Evolutionary conservation across 1,140 invertebrate genomes (phyloP).

Genomic region (Gyrodactylus salaris): DNA sequence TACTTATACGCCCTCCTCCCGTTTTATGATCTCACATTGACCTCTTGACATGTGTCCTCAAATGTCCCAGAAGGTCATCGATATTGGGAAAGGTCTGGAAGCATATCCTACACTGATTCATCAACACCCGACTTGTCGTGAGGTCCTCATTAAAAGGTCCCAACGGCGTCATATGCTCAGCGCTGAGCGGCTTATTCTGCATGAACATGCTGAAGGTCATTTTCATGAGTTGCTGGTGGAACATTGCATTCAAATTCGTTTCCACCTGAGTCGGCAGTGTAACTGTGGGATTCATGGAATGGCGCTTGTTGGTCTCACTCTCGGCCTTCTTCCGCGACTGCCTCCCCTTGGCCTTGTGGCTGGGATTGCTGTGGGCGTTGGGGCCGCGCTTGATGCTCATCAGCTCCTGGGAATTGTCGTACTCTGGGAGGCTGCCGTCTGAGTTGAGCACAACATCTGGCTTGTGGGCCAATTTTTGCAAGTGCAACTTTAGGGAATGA

Average conservation of each 20-base stretch:
- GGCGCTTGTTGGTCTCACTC: background rate
- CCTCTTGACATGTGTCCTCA: too few relatives aligned
- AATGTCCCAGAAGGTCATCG: background rate
- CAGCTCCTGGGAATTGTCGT: conserved; percentile 1
- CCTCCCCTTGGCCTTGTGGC: background rate
- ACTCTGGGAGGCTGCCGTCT: conserved; percentile 14
- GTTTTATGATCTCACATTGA: too few relatives aligned
- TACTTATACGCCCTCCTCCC: too few relatives aligned
- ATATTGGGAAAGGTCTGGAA: background rate
- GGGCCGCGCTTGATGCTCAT: background rate
- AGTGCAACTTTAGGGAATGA: conserved; percentile 71
- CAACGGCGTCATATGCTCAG: background rate
- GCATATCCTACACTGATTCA: background rate
- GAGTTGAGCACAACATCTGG: conserved; percentile 18
- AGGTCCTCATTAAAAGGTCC: background rate
- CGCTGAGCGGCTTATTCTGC: background rate
- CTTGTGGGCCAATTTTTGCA: conserved; percentile 55
- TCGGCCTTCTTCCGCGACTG: background rate
- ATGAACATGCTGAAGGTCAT: background rate
- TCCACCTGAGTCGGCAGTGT: background rate
- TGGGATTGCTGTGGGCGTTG: background rate
- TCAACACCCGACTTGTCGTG: background rate
- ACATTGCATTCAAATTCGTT: background rate
- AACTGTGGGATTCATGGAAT: background rate
- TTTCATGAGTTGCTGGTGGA: background rate